phyloP scores from a whole-genome alignment of 1,140 invertebrate species.

The Drosophila dunni region DNA sequence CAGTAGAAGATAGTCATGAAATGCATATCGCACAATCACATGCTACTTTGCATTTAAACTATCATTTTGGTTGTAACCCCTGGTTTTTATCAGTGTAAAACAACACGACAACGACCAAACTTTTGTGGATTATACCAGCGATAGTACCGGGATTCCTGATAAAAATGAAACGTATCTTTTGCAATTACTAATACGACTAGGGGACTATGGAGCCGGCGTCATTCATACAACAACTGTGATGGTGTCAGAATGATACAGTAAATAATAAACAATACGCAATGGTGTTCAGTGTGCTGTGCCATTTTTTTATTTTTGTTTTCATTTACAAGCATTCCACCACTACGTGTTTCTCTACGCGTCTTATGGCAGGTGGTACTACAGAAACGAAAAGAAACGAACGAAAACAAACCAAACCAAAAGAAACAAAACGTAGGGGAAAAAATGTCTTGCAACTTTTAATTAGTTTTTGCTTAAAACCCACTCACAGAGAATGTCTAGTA shows the following conservation, averaged over 20 bases:
- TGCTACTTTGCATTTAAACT: no score
- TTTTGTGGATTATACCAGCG: conserved; percentile 56
- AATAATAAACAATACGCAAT: conserved; percentile 73
- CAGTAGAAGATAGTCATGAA: no score
- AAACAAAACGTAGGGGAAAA: conserved; percentile 51
- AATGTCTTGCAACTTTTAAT: conserved; percentile 83
- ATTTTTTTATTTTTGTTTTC: conserved; percentile 45
- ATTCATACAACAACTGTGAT: conserved; percentile 40
- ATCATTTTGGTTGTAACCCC: no score
- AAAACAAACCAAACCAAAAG: conserved; percentile 29
- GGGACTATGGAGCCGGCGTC: conserved; percentile 10
- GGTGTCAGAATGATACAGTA: conserved; percentile 65
- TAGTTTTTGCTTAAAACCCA: conserved; percentile 81
- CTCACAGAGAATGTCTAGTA: conserved; percentile 46
- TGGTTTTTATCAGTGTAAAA: no score
- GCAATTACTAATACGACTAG: neutral
- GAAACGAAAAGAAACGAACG: conserved; percentile 37
- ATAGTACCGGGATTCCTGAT: conserved; percentile 33
- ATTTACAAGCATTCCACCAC: conserved; percentile 4
- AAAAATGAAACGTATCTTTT: conserved; percentile 48
- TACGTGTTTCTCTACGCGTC: conserved; percentile 23
- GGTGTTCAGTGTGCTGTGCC: conserved; percentile 40
- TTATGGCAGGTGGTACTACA: conserved; percentile 56
- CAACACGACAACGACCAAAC: conserved; percentile 48
- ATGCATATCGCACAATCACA: no score